Evolutionary conservation across 2,113 vertebrate species (phyloP).

Genomic region (Pelobates fuscus): DNA sequence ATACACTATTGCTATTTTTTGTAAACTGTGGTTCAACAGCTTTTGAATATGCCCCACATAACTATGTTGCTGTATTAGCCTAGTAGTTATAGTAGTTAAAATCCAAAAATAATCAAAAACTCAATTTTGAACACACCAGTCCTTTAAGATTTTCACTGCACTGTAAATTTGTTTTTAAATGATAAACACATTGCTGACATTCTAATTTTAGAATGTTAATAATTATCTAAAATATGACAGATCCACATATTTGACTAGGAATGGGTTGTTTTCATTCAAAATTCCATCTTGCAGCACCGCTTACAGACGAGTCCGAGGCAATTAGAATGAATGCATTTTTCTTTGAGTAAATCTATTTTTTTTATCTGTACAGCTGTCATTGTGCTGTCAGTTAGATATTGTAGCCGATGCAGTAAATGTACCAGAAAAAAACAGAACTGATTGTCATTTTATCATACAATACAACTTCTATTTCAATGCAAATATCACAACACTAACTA

Average conservation of each 20-base stretch:
- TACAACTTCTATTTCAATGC: constrained; percentile 29
- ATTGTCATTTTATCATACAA: constrained; percentile 32
- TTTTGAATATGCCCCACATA: too few species aligned
- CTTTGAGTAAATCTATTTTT: constrained; percentile 5
- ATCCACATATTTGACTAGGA: background rate
- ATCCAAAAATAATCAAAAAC: too few species aligned
- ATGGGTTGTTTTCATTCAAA: background rate
- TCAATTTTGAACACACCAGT: too few species aligned
- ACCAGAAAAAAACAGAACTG: constrained; percentile 1
- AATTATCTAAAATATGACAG: background rate
- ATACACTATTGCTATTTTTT: too few species aligned
- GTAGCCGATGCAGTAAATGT: constrained; percentile 3
- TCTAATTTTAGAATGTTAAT: background rate
- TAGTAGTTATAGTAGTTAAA: too few species aligned
- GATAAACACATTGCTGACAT: too few species aligned
- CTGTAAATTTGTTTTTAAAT: too few species aligned
- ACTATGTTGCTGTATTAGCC: too few species aligned
- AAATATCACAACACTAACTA: constrained; percentile 21
- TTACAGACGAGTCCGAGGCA: background rate
- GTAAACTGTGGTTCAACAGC: too few species aligned
- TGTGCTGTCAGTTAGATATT: constrained; percentile 22
- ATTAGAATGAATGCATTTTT: background rate
- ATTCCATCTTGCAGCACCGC: background rate
- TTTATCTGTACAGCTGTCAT: constrained; percentile 27
- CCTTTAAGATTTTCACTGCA: too few species aligned